Evolutionary conservation across 1,140 invertebrate genomes (phyloP), one percentile per base, ranked within the genome.

Genomic region (Leguminivora glycinivorella): DNA sequence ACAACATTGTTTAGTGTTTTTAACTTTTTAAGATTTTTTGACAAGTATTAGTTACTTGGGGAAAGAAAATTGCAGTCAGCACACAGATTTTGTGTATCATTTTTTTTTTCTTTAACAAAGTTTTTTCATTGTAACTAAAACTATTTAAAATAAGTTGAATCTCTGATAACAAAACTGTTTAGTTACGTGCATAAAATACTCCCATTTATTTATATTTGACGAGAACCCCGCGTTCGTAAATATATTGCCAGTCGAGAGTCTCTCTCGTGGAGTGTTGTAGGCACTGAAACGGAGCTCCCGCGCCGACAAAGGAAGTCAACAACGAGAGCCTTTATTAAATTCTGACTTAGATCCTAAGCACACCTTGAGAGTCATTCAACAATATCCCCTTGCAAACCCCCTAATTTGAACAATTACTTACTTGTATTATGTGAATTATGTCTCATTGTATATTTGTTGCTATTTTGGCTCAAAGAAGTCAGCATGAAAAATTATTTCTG

Each of bases 201-300:
- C 56, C 56, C 14, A 34, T 70, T 26, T 34, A 43, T 70, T 67
- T 74, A 24, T 74, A 52, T 71, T 71, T 47, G 56, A 29, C 43
- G 14, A 67, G 38, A 52, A 58, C 40, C 22, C 68, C 68, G 26
- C 73, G 34, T 52, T 63, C 58, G 52, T 60, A 70, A 75, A 75
- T 72, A 75, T 72, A 75, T 75, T 72, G 63, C 56, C 67, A 56
- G 71, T 75, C 56, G 40, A 68, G 52, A 24, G 58, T 63, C 58
- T 63, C 58, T 63, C 26, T 29, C 63, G 67, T 72, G 17, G 31
- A 22, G 40, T 70, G 72, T 56, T 70, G 52, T 60, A 52, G 47
- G 47, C 2, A 34, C 66, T 70, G 69, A 75, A 72, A 75, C 69
- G 40, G 56, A 75, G 71, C 69, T 72, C 71, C 56, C 29, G 69